Conservation (phyloP, 2,888 invertebrate species). For the Cataglyphis altisquamis region DNA sequence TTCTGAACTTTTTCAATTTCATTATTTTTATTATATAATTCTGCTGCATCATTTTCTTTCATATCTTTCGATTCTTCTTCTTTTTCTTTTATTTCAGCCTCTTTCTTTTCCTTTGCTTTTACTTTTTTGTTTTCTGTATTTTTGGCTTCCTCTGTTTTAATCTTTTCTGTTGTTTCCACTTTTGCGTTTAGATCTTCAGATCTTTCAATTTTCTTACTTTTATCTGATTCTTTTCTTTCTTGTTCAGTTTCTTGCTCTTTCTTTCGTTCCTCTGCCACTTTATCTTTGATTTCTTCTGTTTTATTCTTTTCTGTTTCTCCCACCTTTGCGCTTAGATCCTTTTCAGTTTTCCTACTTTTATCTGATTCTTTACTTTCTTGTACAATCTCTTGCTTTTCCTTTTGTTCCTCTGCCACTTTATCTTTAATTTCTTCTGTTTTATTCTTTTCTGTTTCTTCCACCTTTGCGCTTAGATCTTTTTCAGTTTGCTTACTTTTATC, state of each 20-base stretch:
- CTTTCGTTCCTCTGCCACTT: conserved; percentile 47
- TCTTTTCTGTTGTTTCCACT: conserved; percentile 54
- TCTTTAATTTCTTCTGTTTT: not conserved
- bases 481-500: too few relatives aligned
- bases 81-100: conserved; percentile 62
- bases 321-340: too few relatives aligned
- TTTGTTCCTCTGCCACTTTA: conserved; percentile 40
- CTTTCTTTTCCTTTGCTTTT: conserved; percentile 62
- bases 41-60: not conserved
- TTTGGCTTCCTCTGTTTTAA: conserved; percentile 60
- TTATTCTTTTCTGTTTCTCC: too few relatives aligned
- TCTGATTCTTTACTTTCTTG: too few relatives aligned
- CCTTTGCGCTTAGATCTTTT: too few relatives aligned
- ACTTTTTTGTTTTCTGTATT: conserved; percentile 56
- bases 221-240: too few relatives aligned
- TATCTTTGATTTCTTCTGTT: not conserved
- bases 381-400: conserved; percentile 56
- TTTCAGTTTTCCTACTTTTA: too few relatives aligned
- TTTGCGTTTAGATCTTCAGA: conserved; percentile 4
- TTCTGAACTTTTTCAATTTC: conserved; percentile 59
- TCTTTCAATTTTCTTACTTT: too few relatives aligned
- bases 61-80: conserved; percentile 59
- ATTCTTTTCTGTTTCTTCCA: too few relatives aligned
- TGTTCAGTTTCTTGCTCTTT: conserved; percentile 50
- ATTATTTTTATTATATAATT: conserved; percentile 44